phyloP scores from a whole-genome alignment of 2,113 vertebrate genomes.

The Macroglossus sobrinus region DNA sequence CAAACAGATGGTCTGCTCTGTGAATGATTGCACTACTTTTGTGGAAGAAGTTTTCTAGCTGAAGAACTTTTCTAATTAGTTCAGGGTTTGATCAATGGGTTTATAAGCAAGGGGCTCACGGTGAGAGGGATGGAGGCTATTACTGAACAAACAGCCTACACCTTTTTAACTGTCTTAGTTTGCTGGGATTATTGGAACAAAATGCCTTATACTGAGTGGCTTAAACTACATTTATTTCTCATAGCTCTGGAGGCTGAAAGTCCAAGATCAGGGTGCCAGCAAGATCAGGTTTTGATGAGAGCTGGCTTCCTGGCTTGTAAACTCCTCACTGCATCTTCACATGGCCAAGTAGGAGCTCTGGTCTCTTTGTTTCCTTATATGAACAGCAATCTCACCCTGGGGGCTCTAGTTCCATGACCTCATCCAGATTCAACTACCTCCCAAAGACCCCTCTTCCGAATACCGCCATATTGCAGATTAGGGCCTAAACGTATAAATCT shows the following conservation, averaged over 20 bases:
- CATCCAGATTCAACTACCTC: neutral
- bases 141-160: neutral
- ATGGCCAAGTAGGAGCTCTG: no score
- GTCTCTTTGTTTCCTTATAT: neutral
- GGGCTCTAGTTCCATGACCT: neutral
- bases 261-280: neutral
- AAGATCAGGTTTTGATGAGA: neutral
- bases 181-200: neutral
- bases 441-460: neutral
- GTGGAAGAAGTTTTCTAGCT: neutral
- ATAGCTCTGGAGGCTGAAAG: neutral
- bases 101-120: neutral
- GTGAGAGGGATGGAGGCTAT: neutral
- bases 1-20: neutral
- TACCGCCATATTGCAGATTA: neutral
- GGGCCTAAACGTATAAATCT: neutral
- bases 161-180: neutral
- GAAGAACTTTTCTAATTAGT: neutral
- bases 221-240: neutral
- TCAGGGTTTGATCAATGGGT: neutral
- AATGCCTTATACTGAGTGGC: neutral
- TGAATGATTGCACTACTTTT: neutral
- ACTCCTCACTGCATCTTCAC: neutral
- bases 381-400: neutral
- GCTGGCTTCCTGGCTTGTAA: neutral